Conservation (phyloP, 2,113 vertebrate genomes). For the Vombatus ursinus region DNA sequence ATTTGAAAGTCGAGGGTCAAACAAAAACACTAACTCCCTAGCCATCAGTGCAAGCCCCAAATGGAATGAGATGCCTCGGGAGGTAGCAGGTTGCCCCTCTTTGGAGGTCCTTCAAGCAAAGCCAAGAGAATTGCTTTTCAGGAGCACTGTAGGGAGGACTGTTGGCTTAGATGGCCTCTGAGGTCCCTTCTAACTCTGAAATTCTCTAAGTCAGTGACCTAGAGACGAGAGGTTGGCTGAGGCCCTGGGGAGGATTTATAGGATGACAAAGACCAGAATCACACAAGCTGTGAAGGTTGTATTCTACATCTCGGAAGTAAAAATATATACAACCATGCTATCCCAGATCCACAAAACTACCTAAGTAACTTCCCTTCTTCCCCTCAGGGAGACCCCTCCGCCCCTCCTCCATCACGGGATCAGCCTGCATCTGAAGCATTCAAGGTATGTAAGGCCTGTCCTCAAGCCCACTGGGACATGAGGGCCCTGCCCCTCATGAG, state of each 20-base stretch:
- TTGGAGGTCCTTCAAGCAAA: not conserved
- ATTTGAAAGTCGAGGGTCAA: not conserved
- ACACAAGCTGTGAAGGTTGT: not conserved
- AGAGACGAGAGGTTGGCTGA: not conserved
- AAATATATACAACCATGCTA: not conserved
- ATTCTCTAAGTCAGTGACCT: not conserved
- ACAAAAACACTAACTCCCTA: not conserved
- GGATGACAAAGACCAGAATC: not conserved
- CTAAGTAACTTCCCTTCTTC: not conserved
- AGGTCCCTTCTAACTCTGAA: not conserved
- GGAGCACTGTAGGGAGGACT: not conserved
- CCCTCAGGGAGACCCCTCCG: not conserved
- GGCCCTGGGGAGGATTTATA: not conserved
- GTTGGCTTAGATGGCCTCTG: not conserved
- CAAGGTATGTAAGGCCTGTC: too few relatives aligned
- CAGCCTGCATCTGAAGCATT: not conserved
- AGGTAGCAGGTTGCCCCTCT: not conserved
- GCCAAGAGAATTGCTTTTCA: not conserved
- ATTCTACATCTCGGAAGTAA: not conserved
- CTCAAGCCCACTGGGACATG: not conserved
- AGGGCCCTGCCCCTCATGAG: not conserved
- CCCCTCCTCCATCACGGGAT: not conserved
- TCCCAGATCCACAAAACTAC: not conserved
- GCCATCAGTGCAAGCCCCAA: not conserved
- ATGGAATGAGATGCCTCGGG: not conserved